Evolutionary conservation across 1,140 invertebrate species (phyloP), one percentile per base, ranked within the genome.

Genomic region (Heliconius hermathena): DNA sequence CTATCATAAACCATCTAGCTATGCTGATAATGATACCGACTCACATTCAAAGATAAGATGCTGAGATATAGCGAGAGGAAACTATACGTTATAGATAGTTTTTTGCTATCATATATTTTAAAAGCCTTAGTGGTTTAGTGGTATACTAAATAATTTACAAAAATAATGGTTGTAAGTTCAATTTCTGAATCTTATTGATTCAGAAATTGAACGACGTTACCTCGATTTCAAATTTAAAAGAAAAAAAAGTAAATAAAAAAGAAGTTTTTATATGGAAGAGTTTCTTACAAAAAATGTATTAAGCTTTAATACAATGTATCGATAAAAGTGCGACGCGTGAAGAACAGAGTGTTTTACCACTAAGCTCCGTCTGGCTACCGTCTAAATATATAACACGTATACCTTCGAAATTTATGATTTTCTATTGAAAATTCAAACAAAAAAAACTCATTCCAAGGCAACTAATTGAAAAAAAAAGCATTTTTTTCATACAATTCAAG

Each of bases 41-140:
- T 66, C 60, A 66, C 60, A 66, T 29, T 66, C 60, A 66, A n/a
- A 66, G 60, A 66, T 66, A 66, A 66, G 60, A 66, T 66, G 3
- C 22, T 26, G 26, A 66, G 26, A 29, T 66, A 66, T 6, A 66
- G 60, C 60, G 60, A 66, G 4, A 66, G 60, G 60, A 66, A 66
- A 9, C n/a, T 60, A 60, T 22, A 66, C 60, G 22, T 66, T 66
- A 16, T 6, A 66, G 11, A 66, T 29, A 26, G 60, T 26, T 66
- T 66, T 66, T 66, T 66, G 22, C 11, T 11, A 26, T 66, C 57
- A 60, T 60, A 60, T 60, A 60, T 60, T 26, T 20, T 60, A 60
- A 60, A 60, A 60, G 41, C 57, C n/a, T 8, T 60, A 22, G 1
- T 11, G 8, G 57, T 11, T 60, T 8, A 60, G 57, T 60, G 8